These are phyloP conservation scores for Limnephilus lunatus DNA, from an alignment of 2,888 invertebrate genomes.

Conservation along the genomic window DNA sequence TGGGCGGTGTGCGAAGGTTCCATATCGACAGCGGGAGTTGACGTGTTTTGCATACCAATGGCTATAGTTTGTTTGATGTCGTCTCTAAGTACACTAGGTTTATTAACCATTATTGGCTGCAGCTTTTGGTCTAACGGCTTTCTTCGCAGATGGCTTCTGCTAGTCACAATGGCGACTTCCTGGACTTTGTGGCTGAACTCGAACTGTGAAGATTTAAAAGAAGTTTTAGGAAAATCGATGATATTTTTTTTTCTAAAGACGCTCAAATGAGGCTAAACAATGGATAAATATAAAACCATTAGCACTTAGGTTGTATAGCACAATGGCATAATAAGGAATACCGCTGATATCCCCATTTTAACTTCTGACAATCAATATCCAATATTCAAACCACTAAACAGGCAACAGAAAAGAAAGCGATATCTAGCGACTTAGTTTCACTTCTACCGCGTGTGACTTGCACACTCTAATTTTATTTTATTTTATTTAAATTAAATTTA, in stretches of 20 bases:
- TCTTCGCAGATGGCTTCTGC: background rate
- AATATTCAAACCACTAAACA: too few relatives aligned
- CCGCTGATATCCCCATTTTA: background rate
- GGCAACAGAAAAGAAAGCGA: too few relatives aligned
- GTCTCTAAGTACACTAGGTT: background rate
- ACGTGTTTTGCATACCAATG: background rate
- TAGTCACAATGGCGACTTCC: background rate
- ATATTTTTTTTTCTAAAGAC: background rate
- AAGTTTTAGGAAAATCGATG: background rate
- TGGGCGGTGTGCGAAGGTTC: background rate
- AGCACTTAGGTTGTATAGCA: background rate
- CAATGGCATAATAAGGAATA: background rate
- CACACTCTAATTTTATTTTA: too few relatives aligned
- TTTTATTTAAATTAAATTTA: too few relatives aligned
- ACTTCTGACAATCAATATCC: background rate
- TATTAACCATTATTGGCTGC: background rate
- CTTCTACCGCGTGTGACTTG: too few relatives aligned
- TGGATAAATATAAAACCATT: background rate
- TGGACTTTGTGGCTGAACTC: background rate
- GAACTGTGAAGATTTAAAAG: background rate
- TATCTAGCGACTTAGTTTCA: too few relatives aligned
- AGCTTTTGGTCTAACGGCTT: background rate
- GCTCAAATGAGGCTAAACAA: background rate
- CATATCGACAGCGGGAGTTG: background rate
- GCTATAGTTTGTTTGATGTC: background rate